Conservation (phyloP, 2,113 vertebrate genomes). For the Syngnathus floridae region DNA sequence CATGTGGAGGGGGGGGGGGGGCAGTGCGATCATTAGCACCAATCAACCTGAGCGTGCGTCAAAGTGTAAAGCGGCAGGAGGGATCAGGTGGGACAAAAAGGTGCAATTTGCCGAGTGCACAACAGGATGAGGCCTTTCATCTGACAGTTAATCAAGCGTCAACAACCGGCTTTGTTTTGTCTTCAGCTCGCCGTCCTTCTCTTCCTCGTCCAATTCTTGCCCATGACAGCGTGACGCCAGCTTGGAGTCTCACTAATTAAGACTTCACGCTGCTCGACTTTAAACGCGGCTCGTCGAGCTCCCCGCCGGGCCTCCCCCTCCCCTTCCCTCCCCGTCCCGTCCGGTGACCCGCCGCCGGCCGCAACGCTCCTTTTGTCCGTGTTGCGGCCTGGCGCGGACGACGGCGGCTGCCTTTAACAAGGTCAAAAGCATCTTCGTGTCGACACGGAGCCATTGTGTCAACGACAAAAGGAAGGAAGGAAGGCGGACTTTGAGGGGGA, state of each 20-base stretch:
- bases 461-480: not conserved
- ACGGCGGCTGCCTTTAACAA: slow-evolving; percentile 57
- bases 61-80: slow-evolving; percentile 42
- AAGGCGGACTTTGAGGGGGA: no score
- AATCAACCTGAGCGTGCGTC: slow-evolving; percentile 49
- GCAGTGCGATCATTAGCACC: slow-evolving; percentile 52
- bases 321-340: slow-evolving; percentile 33
- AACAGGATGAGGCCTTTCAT: slow-evolving; percentile 32
- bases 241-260: slow-evolving; percentile 68
- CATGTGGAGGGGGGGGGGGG: slow-evolving; percentile 46
- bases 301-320: slow-evolving; percentile 33
- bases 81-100: slow-evolving; percentile 19
- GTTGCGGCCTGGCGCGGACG: slow-evolving; percentile 45
- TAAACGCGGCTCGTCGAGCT: slow-evolving; percentile 55
- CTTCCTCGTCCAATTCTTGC: slow-evolving; percentile 65
- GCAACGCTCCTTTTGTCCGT: slow-evolving; percentile 36
- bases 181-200: slow-evolving; percentile 31
- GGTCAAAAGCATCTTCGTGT: slow-evolving; percentile 40
- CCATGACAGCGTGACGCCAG: slow-evolving; percentile 57
- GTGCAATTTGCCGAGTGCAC: slow-evolving; percentile 11
- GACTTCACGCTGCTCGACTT: slow-evolving; percentile 68
- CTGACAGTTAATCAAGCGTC: slow-evolving; percentile 32
- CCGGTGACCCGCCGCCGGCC: slow-evolving; percentile 34
- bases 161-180: slow-evolving; percentile 35
- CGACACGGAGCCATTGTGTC: not conserved